Percentiles rank a stretch among this genome's conserved stretches.
Conservation (phyloP, 2,797 vertebrate species). For the Macropodus opercularis region DNA sequence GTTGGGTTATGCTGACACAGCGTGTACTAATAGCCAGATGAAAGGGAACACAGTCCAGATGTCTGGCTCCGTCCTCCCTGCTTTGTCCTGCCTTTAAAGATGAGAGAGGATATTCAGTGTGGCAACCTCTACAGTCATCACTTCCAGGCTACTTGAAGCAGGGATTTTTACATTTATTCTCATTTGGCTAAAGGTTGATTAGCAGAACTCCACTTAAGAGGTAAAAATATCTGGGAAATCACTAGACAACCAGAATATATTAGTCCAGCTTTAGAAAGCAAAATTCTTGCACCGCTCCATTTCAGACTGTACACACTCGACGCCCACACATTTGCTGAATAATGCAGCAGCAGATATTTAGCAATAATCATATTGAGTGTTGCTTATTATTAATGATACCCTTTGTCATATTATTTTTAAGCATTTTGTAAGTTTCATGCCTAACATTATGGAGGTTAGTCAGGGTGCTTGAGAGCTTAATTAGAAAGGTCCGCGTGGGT, state of each 20-base stretch:
- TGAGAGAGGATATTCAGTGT: constrained; percentile 10
- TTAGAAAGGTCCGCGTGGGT: constrained; percentile 50
- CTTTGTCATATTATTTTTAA: constrained; percentile 39
- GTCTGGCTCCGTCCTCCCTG: constrained; percentile 11
- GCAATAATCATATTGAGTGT: background rate
- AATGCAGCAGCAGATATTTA: constrained; percentile 9
- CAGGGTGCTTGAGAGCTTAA: constrained; percentile 47
- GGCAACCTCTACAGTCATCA: constrained; percentile 10
- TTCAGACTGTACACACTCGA: background rate
- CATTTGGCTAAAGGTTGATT: background rate
- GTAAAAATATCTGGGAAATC: background rate
- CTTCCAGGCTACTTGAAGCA: background rate
- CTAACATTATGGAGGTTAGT: constrained; percentile 29
- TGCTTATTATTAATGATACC: constrained; percentile 26
- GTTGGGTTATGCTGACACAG: constrained; percentile 50
- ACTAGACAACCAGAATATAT: background rate
- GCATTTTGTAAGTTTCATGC: too few species aligned
- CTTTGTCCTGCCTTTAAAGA: constrained; percentile 32
- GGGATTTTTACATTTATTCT: background rate
- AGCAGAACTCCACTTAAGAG: background rate
- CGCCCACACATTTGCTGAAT: constrained; percentile 5
- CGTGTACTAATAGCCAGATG: constrained; percentile 25
- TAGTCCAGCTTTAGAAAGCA: background rate
- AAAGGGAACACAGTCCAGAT: constrained; percentile 30
- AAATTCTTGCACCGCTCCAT: background rate